These are phyloP conservation scores for Asarcornis scutulata DNA, from an alignment of 2,113 vertebrate genomes.

Conservation along the genomic window DNA sequence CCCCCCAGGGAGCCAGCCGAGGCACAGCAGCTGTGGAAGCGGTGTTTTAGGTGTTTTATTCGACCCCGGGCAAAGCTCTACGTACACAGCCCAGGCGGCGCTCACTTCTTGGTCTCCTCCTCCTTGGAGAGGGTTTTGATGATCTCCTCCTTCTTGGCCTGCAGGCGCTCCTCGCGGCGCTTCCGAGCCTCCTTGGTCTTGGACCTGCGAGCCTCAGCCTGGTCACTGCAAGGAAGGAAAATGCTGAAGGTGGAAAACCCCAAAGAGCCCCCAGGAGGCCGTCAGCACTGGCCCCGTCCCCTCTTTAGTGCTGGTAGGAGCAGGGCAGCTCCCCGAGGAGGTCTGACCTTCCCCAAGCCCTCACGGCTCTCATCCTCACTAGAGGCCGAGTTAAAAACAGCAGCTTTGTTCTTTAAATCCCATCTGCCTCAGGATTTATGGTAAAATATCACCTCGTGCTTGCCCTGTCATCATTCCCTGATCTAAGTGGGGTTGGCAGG, in stretches of 20 bases:
- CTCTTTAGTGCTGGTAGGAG: too few relatives aligned
- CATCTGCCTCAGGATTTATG: neutral
- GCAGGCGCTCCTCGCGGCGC: slow-evolving; percentile 93
- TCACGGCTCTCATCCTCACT: rapidly evolving
- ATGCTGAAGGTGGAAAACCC: rapidly evolving
- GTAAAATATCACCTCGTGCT: rapidly evolving
- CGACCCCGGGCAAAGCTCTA: neutral
- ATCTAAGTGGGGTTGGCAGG: rapidly evolving
- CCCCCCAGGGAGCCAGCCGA: rapidly evolving
- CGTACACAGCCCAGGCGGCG: neutral
- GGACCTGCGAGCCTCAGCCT: slow-evolving; percentile 94
- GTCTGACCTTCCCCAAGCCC: neutral
- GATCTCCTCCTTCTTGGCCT: slow-evolving; percentile 97
- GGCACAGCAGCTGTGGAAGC: rapidly evolving
- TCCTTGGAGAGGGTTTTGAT: slow-evolving; percentile 96
- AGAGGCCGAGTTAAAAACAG: rapidly evolving
- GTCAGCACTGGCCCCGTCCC: rapidly evolving
- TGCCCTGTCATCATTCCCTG: neutral
- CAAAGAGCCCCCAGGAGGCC: rapidly evolving
- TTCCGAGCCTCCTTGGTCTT: slow-evolving; percentile 98
- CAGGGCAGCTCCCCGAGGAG: neutral
- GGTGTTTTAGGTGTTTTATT: slow-evolving; percentile 58
- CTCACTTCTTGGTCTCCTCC: slow-evolving; percentile 94
- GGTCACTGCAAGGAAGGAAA: slow-evolving; percentile 80
- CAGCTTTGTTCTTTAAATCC: too few relatives aligned